Evolutionary conservation across 2,113 vertebrate genomes (phyloP).

Genomic region (Oxyura jamaicensis): DNA sequence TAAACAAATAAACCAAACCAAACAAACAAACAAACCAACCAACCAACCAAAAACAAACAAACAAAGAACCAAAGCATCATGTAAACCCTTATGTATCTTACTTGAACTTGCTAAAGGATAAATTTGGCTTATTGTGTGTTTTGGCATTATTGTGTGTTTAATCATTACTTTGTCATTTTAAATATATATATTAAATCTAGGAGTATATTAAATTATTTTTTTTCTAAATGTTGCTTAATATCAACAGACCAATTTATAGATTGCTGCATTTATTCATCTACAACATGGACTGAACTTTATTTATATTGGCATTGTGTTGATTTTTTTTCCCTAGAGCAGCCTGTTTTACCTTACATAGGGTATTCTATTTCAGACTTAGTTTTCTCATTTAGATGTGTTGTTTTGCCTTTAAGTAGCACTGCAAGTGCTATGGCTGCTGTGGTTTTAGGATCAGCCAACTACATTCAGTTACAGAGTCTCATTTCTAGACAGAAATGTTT

Average conservation of each 20-base stretch:
- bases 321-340: neutral
- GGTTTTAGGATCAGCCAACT: neutral
- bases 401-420: conserved; percentile 17
- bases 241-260: neutral
- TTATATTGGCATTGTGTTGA: neutral
- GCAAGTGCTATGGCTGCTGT: neutral
- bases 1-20: neutral
- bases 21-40: too few relatives aligned
- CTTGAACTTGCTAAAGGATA: neutral
- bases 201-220: neutral
- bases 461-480: neutral
- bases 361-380: neutral
- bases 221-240: neutral
- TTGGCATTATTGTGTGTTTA: neutral
- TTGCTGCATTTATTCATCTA: neutral
- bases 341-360: neutral
- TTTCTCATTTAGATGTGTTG: conserved; percentile 14
- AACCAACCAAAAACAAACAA: neutral
- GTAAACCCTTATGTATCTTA: neutral
- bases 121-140: neutral
- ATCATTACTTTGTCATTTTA: neutral
- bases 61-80: neutral
- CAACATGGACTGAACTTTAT: neutral
- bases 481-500: conserved; percentile 12
- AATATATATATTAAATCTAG: neutral